Percentiles rank a stretch among this genome's conserved stretches.
phyloP scores from a whole-genome alignment of 2,113 vertebrate genomes.

The Chaetorhynchus papuensis region DNA sequence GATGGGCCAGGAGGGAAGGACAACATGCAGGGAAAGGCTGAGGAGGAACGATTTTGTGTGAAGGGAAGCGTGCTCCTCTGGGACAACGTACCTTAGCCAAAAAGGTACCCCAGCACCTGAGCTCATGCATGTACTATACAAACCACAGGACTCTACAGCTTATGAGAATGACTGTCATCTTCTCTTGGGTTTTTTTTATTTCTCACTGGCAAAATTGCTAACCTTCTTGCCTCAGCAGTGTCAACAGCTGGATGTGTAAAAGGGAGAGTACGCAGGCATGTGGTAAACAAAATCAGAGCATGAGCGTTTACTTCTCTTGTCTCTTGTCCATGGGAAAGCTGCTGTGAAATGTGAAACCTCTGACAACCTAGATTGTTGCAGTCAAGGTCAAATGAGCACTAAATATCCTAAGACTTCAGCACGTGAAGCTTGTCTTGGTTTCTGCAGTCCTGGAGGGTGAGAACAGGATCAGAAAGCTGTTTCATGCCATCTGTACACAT shows the following conservation, averaged over 20 bases:
- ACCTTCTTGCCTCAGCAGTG: neutral
- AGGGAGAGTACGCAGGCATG: neutral
- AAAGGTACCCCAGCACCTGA: neutral
- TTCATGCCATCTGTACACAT: neutral
- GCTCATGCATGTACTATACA: neutral
- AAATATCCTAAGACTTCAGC: neutral
- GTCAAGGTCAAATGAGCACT: slow-evolving; percentile 44
- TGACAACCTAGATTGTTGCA: slow-evolving; percentile 33
- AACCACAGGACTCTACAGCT: neutral
- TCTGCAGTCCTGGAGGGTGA: neutral
- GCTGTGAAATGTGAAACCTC: slow-evolving; percentile 25
- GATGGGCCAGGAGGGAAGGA: neutral
- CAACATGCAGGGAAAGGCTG: neutral
- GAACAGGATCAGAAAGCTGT: neutral
- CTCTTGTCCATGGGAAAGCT: neutral
- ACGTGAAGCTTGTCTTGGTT: neutral
- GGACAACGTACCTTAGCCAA: neutral
- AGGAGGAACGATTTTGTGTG: neutral
- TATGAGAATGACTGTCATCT: neutral
- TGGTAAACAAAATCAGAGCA: neutral
- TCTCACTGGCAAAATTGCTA: slow-evolving; percentile 4
- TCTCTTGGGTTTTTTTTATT: neutral
- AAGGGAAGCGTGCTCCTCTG: neutral
- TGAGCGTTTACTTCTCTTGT: neutral
- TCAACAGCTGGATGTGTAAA: slow-evolving; percentile 13